A percentile compares a stretch with the other conserved stretches of the same genome.
Evolutionary conservation across 35 echinoderm and acorn worm genomes (phyloP).

Genomic region (Heliocidaris erythrogramma): DNA sequence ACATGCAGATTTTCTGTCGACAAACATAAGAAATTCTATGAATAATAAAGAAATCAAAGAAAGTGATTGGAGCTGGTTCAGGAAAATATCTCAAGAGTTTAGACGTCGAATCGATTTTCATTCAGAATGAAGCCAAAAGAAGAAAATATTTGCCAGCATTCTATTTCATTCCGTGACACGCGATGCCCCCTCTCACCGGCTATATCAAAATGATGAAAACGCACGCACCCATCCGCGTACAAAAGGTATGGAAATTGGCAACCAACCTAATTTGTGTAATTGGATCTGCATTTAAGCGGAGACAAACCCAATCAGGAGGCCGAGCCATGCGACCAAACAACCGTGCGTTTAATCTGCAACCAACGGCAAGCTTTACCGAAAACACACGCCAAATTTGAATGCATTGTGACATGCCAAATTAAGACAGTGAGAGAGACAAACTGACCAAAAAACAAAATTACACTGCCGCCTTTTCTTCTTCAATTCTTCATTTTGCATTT

Average conservation of each 20-base stretch:
- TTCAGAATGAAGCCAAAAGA: not conserved
- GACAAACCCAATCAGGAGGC: slow-evolving; percentile 39
- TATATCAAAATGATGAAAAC: slow-evolving; percentile 15
- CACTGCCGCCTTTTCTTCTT: not conserved
- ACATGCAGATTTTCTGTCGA: not conserved
- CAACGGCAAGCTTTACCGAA: slow-evolving; percentile 24
- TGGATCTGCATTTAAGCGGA: slow-evolving; percentile 45
- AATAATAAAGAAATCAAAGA: not conserved
- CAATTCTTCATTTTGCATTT: slow-evolving; percentile 16
- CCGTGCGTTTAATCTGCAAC: slow-evolving; percentile 29
- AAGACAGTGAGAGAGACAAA: slow-evolving; percentile 23
- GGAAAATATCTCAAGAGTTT: not conserved
- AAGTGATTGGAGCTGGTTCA: not conserved
- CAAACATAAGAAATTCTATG: not conserved
- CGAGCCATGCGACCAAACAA: not conserved
- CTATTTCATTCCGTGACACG: not conserved
- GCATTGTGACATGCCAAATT: slow-evolving; percentile 39
- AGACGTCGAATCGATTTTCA: not conserved
- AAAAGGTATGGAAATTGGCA: slow-evolving; percentile 45
- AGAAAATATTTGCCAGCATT: slow-evolving; percentile 21
- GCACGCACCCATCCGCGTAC: slow-evolving; percentile 42
- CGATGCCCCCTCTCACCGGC: slow-evolving; percentile 7
- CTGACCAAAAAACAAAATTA: slow-evolving; percentile 1
- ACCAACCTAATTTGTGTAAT: slow-evolving; percentile 49
- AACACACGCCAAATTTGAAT: slow-evolving; percentile 41